Evolutionary conservation across 2,888 invertebrate genomes (phyloP).

Genomic region (Caenorhabditis sp.): DNA sequence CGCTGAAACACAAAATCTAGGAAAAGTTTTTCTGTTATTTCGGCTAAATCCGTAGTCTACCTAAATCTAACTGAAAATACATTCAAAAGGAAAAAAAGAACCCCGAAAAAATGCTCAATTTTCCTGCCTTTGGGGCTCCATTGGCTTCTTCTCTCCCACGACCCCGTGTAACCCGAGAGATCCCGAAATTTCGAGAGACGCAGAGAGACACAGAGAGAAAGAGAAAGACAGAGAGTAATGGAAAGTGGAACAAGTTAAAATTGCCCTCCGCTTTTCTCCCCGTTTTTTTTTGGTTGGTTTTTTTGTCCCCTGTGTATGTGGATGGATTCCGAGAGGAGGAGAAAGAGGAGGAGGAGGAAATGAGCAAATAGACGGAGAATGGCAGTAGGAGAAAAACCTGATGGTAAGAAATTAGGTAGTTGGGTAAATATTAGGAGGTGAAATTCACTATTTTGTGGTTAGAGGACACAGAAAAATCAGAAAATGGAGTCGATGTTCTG

Average conservation of each 20-base stretch:
- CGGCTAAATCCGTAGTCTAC: too few species aligned
- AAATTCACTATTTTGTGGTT: background rate
- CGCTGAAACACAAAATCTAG: too few species aligned
- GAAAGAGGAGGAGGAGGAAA: background rate
- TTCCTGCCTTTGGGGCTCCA: too few species aligned
- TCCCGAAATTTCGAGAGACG: background rate
- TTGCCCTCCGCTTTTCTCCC: background rate
- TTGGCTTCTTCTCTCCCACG: background rate
- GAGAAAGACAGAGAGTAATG: background rate
- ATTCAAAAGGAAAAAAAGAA: too few species aligned
- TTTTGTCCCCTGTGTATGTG: background rate
- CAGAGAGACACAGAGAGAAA: too few species aligned
- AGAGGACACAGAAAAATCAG: background rate
- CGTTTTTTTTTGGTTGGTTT: too few species aligned
- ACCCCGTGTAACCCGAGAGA: background rate
- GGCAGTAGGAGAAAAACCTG: conserved; percentile 5
- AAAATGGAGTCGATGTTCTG: too few species aligned
- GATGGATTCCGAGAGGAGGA: background rate
- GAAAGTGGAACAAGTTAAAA: conserved; percentile 3
- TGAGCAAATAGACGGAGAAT: conserved; percentile 33
- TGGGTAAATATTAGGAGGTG: conserved; percentile 3
- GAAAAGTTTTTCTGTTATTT: too few species aligned
- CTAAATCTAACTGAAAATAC: too few species aligned
- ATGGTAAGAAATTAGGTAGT: conserved; percentile 16
- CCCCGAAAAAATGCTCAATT: too few species aligned